Percentiles rank a stretch among this genome's conserved stretches.
phyloP scores from a whole-genome alignment of 92 coral and sea anemone species.

The Muricea muricata region DNA sequence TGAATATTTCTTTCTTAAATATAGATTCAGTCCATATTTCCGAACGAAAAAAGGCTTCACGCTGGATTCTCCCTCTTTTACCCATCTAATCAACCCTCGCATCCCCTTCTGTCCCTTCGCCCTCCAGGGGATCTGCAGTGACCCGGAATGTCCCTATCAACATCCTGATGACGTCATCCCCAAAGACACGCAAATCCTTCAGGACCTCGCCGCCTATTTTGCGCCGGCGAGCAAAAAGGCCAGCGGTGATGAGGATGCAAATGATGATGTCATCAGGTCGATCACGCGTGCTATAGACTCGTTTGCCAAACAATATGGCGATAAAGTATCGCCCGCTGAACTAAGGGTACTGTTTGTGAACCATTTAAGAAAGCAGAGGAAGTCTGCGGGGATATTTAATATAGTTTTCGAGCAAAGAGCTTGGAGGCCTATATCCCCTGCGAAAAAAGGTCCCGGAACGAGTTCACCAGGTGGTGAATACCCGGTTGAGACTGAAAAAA shows the following conservation, averaged over 20 bases:
- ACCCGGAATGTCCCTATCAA: conserved; percentile 81
- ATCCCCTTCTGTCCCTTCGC: conserved; percentile 78
- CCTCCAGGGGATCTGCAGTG: conserved; percentile 91
- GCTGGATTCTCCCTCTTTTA: conserved; percentile 74
- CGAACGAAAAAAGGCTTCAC: conserved; percentile 81
- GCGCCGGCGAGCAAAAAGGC: conserved; percentile 7
- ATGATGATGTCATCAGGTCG: conserved; percentile 6
- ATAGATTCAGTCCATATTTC: conserved; percentile 89
- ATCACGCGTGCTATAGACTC: conserved; percentile 39
- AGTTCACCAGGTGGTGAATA: conserved; percentile 44
- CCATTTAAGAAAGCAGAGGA: conserved; percentile 60
- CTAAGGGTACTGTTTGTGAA: conserved; percentile 84
- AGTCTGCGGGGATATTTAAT: conserved; percentile 40
- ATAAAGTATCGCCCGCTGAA: conserved; percentile 83
- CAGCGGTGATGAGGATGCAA: conserved; percentile 19
- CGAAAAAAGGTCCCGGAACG: conserved; percentile 37
- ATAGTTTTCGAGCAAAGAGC: conserved; percentile 61
- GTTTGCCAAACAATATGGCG: conserved; percentile 75
- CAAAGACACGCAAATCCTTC: conserved; percentile 67
- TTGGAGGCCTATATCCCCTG: conserved; percentile 54
- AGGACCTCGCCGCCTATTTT: conserved; percentile 83
- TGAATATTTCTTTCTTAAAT: conserved; percentile 39
- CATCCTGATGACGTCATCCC: conserved; percentile 65
- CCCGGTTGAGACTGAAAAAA: conserved; percentile 53
- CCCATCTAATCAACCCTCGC: conserved; percentile 78